A percentile compares a stretch with the other conserved stretches of the same genome.
Evolutionary conservation across 2,797 vertebrate species (phyloP).

Genomic region (Acanthopagrus latus): DNA sequence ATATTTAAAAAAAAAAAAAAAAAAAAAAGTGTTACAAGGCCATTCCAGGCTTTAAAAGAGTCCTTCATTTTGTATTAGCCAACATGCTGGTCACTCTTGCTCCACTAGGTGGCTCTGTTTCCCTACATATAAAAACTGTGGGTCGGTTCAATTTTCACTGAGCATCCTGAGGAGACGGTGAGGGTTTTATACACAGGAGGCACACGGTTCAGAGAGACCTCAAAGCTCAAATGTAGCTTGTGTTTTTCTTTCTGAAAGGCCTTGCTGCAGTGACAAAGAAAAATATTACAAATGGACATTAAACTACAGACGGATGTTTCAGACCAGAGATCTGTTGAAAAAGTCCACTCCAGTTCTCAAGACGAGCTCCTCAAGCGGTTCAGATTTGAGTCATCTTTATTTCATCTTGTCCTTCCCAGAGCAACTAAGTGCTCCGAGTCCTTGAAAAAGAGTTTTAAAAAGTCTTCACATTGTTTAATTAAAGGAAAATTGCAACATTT

Average conservation of each 20-base stretch:
- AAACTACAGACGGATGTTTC: constrained; percentile 20
- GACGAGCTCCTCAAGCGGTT: background rate
- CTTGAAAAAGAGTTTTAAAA: constrained; percentile 15
- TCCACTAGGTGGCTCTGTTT: constrained; percentile 66
- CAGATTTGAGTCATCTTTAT: background rate
- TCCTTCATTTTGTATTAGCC: constrained; percentile 55
- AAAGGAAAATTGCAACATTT: constrained; percentile 3
- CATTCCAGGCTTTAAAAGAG: constrained; percentile 34
- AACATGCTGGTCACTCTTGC: background rate
- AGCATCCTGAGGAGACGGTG: constrained; percentile 16
- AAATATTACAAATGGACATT: background rate
- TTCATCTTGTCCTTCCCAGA: constrained; percentile 7
- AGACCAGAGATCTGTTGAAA: constrained; percentile 1
- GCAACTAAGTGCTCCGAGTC: background rate
- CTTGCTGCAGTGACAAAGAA: background rate
- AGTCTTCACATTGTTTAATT: constrained; percentile 35
- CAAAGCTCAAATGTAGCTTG: background rate
- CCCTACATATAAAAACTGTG: constrained; percentile 35
- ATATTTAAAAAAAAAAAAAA: background rate
- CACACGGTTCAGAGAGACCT: constrained; percentile 54
- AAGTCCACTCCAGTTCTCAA: background rate
- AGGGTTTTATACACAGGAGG: constrained; percentile 57
- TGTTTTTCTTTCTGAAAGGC: constrained; percentile 7
- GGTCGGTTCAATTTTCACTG: background rate
- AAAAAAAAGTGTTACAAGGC: constrained; percentile 33